phyloP scores from a whole-genome alignment of 1,140 invertebrate genomes.

The Pseudomyrmex gracilis region DNA sequence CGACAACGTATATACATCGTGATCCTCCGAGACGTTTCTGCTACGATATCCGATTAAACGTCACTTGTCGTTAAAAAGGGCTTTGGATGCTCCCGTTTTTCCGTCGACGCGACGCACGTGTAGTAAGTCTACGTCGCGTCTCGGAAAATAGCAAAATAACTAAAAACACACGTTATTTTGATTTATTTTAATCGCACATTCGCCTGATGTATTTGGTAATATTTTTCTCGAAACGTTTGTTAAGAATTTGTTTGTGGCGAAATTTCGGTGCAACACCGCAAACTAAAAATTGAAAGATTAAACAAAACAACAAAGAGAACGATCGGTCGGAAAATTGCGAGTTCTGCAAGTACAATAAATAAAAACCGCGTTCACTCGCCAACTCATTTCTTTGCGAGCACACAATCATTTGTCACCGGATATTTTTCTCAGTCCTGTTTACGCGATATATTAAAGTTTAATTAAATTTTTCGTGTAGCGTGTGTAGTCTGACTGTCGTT shows the following conservation, averaged over 20 bases:
- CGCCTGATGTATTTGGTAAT: background rate
- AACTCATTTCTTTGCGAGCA: background rate
- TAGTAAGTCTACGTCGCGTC: slow-evolving; percentile 6
- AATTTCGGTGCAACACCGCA: background rate
- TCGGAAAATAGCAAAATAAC: background rate
- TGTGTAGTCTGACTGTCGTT: no score
- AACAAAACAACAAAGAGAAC: background rate
- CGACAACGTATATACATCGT: slow-evolving; percentile 43
- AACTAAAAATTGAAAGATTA: slow-evolving; percentile 1
- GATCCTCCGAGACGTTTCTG: slow-evolving; percentile 52
- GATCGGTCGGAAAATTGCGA: slow-evolving; percentile 12
- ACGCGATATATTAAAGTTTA: slow-evolving; percentile 9
- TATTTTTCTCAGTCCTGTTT: slow-evolving; percentile 5
- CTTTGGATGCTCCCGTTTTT: slow-evolving; percentile 23
- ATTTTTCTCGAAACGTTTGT: slow-evolving; percentile 24
- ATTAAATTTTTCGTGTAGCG: no score
- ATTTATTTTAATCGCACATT: slow-evolving; percentile 5
- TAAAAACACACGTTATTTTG: slow-evolving; percentile 2
- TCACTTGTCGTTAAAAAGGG: slow-evolving; percentile 68
- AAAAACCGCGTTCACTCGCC: background rate
- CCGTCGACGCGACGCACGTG: background rate
- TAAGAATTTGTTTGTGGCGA: background rate
- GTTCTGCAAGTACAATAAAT: background rate
- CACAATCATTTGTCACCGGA: background rate
- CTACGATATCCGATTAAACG: slow-evolving; percentile 63